Evolutionary conservation across 2,888 invertebrate genomes (phyloP).

Genomic region (Aspidiotus destructor): DNA sequence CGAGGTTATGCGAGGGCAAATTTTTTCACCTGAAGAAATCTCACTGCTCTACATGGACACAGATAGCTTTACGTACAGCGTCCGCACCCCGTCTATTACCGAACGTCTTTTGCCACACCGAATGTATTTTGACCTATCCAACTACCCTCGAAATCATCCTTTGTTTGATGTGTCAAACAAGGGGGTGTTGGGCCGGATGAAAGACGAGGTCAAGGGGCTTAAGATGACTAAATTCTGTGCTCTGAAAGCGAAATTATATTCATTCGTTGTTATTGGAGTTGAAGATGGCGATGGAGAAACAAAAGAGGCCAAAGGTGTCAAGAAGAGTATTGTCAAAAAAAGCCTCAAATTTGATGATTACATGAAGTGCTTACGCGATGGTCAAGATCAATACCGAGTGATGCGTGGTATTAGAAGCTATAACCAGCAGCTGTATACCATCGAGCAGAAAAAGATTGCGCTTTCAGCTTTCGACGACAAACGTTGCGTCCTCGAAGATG

Average conservation of each 20-base stretch:
- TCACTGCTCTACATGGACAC: conserved; percentile 1
- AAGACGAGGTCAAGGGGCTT: conserved; percentile 9
- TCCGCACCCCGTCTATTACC: background rate
- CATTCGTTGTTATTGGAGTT: background rate
- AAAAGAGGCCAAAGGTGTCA: conserved; percentile 9
- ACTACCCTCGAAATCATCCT: conserved; percentile 9
- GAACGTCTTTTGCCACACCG: conserved; percentile 4
- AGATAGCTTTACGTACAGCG: conserved; percentile 4
- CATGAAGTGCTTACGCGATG: background rate
- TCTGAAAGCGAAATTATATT: conserved; percentile 4
- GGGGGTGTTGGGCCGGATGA: conserved; percentile 5
- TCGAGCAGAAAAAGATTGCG: background rate
- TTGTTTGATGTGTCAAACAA: background rate
- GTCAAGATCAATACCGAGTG: conserved; percentile 2
- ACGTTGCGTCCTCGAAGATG: conserved; percentile 1
- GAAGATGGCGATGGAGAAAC: background rate
- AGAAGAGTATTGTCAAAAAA: background rate
- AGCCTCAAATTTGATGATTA: background rate
- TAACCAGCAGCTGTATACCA: conserved; percentile 1
- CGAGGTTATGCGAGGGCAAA: background rate
- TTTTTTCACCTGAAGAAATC: background rate
- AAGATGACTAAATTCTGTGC: background rate
- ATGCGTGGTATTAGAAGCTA: conserved; percentile 1
- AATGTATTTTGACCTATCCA: conserved; percentile 2
- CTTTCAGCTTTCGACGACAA: background rate